Evolutionary conservation across 2,797 vertebrate genomes (phyloP), one percentile per base, ranked within the genome.

Genomic region (Decapterus maruadsi): DNA sequence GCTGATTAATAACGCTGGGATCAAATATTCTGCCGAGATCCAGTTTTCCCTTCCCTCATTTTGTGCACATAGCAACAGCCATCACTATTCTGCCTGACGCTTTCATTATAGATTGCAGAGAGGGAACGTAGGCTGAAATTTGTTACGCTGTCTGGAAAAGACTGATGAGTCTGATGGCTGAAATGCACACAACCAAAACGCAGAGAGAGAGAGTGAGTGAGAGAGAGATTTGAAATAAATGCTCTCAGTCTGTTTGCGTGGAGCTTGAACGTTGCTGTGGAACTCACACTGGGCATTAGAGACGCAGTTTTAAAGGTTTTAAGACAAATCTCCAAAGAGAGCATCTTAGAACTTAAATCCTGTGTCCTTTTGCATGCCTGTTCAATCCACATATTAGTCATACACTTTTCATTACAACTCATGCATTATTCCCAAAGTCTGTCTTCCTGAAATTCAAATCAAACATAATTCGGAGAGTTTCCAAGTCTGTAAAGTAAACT

Each of bases 91-190:
- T 55, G 56, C 71, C 65, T 81, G 84, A 84, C 74, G 42, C 74
- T 60, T 80, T 81, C 57, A 77, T 80, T 81, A 88, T 82, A 62
- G 64, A 87, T 78, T 57, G 78, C 51, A 58, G 69, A 48, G 55
- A 31, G 50, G 53, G 84, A 71, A 71, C 8, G 36, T 50, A 36
- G 75, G 67, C 59, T 60, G 72, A 79, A 82, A 90, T 86, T 76
- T 79, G 82, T 84, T 65, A 36, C n/a, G 65, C 72, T 66, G 83
- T 89, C 81, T 80, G 26, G 66, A n/a, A 57, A 84, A 89, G 83
- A 92, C 73, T 55, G 90, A 90, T 87, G 86, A 81, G 72, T 71
- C 77, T 43, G 81, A 64, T 16, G 19, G 65, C 58, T 75, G 69
- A 68, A 77, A 74, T 17, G 64, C 79, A 46, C 70, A 64, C 66